Conservation (phyloP, 2,113 vertebrate genomes). For the Nesogale talazaci region DNA sequence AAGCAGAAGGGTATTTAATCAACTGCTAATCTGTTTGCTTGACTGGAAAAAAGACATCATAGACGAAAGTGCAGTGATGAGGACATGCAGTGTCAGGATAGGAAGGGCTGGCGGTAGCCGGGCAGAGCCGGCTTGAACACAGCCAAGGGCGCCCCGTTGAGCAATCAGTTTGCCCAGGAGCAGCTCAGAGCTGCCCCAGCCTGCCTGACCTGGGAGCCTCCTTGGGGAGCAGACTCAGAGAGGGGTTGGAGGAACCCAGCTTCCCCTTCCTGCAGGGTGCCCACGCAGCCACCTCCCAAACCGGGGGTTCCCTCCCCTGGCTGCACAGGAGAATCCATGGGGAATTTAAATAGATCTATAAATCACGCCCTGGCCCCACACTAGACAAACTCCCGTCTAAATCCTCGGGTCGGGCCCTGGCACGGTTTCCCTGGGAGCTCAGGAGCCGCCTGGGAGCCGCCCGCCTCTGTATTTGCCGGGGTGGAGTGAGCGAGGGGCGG, state of each 20-base stretch:
- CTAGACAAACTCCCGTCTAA: not conserved
- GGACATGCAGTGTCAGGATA: not conserved
- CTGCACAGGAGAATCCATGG: not conserved
- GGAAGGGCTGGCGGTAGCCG: not conserved
- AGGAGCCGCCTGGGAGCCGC: not conserved
- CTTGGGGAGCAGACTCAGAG: not conserved
- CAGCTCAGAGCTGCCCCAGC: not conserved
- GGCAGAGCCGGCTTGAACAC: not conserved
- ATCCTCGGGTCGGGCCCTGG: not conserved
- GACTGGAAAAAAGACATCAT: not conserved
- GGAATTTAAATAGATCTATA: not conserved
- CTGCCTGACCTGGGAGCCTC: not conserved
- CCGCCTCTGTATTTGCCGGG: not conserved
- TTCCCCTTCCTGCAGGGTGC: not conserved
- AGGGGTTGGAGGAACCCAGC: not conserved
- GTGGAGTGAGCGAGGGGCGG: not conserved
- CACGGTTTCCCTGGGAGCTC: not conserved
- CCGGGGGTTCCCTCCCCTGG: not conserved
- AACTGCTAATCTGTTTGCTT: conserved; percentile 42
- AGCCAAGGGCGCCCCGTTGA: not conserved
- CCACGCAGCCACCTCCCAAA: not conserved
- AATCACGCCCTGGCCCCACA: too few species aligned
- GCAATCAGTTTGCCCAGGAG: not conserved
- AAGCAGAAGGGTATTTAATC: not conserved
- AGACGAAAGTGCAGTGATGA: not conserved